These are phyloP conservation scores for Pterophyllum scalare DNA, from an alignment of 2,113 vertebrate genomes.

Conservation along the genomic window DNA sequence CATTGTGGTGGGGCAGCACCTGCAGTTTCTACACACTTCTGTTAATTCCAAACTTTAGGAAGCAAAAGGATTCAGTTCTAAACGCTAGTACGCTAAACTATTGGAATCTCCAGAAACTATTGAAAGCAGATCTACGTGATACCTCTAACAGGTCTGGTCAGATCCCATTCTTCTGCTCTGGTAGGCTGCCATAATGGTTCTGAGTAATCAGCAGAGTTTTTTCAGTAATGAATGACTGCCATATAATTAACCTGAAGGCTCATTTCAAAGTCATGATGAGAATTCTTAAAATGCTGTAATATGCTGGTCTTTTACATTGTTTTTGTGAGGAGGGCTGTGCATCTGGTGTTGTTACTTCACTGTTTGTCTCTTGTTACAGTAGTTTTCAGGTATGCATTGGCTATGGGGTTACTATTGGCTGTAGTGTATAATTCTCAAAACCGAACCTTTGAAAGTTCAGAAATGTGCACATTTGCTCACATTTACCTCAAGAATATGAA, in stretches of 20 bases:
- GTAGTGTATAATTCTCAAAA: not conserved
- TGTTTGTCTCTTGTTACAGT: not conserved
- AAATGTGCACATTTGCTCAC: not conserved
- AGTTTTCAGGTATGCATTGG: not conserved
- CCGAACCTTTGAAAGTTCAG: not conserved
- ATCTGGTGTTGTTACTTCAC: not conserved
- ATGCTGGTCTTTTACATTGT: not conserved
- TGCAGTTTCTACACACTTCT: constrained; percentile 40
- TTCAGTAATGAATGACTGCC: not conserved
- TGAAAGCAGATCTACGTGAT: constrained; percentile 37
- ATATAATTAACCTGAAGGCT: not conserved
- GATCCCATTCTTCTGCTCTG: constrained; percentile 57
- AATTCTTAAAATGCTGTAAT: not conserved
- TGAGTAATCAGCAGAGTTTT: not conserved
- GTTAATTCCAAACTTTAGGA: constrained; percentile 47
- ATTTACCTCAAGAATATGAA: not conserved
- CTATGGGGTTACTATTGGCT: not conserved
- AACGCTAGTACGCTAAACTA: not conserved
- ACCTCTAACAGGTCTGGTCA: constrained; percentile 33
- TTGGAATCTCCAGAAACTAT: constrained; percentile 14
- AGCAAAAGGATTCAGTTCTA: constrained; percentile 9
- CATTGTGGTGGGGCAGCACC: constrained; percentile 69
- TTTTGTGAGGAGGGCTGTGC: not conserved
- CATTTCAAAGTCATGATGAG: not conserved
- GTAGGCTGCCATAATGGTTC: constrained; percentile 59